Evolutionary conservation across 37 sponge, comb jelly and placozoan genomes (phyloP), one percentile per base, ranked within the genome.

Genomic region (Oopsacas minuta): DNA sequence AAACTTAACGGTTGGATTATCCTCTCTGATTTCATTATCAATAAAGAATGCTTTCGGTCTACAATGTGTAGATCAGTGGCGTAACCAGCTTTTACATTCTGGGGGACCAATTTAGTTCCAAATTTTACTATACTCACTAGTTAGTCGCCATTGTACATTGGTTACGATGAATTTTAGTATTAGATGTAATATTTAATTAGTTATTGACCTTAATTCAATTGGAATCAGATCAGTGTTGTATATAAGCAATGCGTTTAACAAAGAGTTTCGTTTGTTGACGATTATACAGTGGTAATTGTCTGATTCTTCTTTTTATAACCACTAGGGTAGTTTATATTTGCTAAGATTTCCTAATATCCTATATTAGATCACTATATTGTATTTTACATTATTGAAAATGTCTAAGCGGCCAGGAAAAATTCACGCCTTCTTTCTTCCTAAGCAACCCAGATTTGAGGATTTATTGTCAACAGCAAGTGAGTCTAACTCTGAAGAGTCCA

Each of bases 81-180:
- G 49, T 15, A 42, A 15, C 49, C 49, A 8, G 15, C 15, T 42
- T 42, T 42, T 42, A 17, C 15, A 17, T 42, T 42, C 49, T 8
- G 49, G 75, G n/a, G n/a, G n/a, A n/a, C n/a, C 75, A 61, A 61
- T 3, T 25, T 61, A 61, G 75, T 25, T 61, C 75, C 75, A 61
- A 61, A 61, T 61, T 61, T 34, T 61, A 61, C 32, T 61, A 42
- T 42, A 7, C 32, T 61, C n/a, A n/a, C n/a, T n/a, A n/a, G n/a
- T n/a, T 61, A 20, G 75, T 61, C 75, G 30, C 28, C 75, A 61
- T n/a, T n/a, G n/a, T n/a, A n/a, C n/a, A n/a, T 61, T 61, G 28
- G 75, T 61, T 61, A 61, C 17, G 22, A 61, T 61, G 28, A 12
- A 61, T 34, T 61, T 61, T 25, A 61, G 22, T 61, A 61, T 32